Percentiles rank a stretch among this genome's conserved stretches.
phyloP scores from a whole-genome alignment of 2,113 vertebrate genomes.

The Dromas ardeola region DNA sequence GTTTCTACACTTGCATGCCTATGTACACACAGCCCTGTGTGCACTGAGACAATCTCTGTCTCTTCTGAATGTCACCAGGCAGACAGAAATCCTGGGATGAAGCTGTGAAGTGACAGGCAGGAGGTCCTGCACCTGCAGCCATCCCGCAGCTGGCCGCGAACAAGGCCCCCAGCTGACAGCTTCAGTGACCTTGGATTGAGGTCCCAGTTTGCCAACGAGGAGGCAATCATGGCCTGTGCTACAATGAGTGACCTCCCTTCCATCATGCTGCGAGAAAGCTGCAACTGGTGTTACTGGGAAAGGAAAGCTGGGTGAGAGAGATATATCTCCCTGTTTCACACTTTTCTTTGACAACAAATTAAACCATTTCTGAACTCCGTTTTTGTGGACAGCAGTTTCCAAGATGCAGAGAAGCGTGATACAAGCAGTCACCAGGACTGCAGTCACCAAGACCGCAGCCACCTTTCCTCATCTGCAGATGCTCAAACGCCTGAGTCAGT shows the following conservation, averaged over 20 bases:
- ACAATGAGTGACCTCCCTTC: not conserved
- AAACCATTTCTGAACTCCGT: not conserved
- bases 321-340: not conserved
- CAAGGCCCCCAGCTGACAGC: not conserved
- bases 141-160: not conserved
- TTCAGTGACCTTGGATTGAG: not conserved
- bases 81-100: not conserved
- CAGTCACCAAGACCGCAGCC: not conserved
- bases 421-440: not conserved
- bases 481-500: not conserved
- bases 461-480: not conserved
- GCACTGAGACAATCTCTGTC: not conserved
- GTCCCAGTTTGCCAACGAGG: not conserved
- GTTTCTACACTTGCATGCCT: not conserved
- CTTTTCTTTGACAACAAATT: not conserved
- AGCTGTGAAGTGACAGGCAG: not conserved
- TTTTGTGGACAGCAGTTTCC: not conserved
- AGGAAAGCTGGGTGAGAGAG: not conserved
- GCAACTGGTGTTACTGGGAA: not conserved
- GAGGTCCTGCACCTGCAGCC: not conserved
- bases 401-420: not conserved
- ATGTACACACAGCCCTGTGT: rapidly evolving
- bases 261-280: not conserved
- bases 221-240: no score
- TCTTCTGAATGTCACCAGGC: not conserved